phyloP scores from a whole-genome alignment of 1,140 invertebrate genomes.

The Apocrypta bakeri region DNA sequence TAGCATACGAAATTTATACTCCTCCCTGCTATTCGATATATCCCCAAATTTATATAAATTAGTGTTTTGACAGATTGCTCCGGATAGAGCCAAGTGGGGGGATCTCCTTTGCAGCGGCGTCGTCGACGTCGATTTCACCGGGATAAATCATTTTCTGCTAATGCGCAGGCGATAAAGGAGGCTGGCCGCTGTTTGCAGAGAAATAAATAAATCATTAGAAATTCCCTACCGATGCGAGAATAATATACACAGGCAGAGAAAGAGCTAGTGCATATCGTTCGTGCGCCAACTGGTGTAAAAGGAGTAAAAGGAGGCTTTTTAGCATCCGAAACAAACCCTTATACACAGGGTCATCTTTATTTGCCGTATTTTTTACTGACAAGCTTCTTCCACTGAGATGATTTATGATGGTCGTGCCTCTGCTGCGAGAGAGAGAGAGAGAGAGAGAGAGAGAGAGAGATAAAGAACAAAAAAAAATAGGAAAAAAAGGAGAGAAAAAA shows the following conservation, averaged over 20 bases:
- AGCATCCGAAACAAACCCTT: conserved; percentile 59
- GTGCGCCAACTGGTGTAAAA: no score
- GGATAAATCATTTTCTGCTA: conserved; percentile 38
- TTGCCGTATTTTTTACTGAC: conserved; percentile 64
- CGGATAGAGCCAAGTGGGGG: background rate
- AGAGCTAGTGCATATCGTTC: conserved; percentile 9
- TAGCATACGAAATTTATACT: background rate
- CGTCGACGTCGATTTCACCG: conserved; percentile 30
- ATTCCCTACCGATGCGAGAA: conserved; percentile 42
- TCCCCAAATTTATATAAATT: conserved; percentile 38
- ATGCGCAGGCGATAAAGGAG: conserved; percentile 43
- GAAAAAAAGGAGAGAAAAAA: conserved; percentile 42
- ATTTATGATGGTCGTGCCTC: conserved; percentile 60
- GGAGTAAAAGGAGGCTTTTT: conserved; percentile 29
- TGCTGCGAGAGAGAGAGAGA: conserved; percentile 5
- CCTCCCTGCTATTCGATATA: background rate
- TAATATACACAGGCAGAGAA: conserved; percentile 26
- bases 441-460: conserved; percentile 30
- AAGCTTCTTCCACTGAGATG: conserved; percentile 60
- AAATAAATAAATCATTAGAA: conserved; percentile 49
- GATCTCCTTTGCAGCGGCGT: no score
- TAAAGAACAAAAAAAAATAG: conserved; percentile 60
- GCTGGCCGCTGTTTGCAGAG: conserved; percentile 28
- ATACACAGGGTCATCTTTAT: conserved; percentile 52
- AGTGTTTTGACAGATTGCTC: conserved; percentile 43